Conservation (phyloP, 2,113 vertebrate species). For the Candoia aspera region DNA sequence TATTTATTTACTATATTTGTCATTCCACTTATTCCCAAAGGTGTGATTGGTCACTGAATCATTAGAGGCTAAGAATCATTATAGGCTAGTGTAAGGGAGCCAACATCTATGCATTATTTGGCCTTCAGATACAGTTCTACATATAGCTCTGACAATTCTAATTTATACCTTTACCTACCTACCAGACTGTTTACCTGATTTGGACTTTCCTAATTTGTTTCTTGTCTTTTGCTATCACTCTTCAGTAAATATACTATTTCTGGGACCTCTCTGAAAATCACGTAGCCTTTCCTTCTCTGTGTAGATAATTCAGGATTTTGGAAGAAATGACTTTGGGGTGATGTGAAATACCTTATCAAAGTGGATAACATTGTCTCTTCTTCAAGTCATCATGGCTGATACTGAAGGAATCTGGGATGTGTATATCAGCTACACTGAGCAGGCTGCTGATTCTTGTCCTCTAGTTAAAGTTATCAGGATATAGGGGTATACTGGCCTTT, state of each 20-base stretch:
- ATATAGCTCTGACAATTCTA: not conserved
- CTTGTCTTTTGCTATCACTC: accelerated
- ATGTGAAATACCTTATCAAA: too few relatives aligned
- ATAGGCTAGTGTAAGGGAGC: not conserved
- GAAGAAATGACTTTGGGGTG: not conserved
- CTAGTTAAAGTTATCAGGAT: not conserved
- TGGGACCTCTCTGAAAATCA: not conserved
- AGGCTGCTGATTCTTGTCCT: too few relatives aligned
- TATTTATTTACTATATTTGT: not conserved
- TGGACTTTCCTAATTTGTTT: accelerated
- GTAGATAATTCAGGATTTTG: not conserved
- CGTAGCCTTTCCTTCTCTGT: not conserved
- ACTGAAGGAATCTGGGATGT: too few relatives aligned
- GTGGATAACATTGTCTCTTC: too few relatives aligned
- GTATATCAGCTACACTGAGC: too few relatives aligned
- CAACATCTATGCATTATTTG: not conserved
- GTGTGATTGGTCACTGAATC: not conserved
- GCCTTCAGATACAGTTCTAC: not conserved
- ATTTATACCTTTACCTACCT: not conserved
- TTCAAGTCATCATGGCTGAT: too few relatives aligned
- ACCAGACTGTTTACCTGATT: not conserved
- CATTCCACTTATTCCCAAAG: not conserved
- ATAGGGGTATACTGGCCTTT: not conserved
- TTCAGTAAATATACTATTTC: not conserved
- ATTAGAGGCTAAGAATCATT: not conserved